Evolutionary conservation across 2,888 invertebrate genomes (phyloP).

Genomic region (Nomada goodeniana): DNA sequence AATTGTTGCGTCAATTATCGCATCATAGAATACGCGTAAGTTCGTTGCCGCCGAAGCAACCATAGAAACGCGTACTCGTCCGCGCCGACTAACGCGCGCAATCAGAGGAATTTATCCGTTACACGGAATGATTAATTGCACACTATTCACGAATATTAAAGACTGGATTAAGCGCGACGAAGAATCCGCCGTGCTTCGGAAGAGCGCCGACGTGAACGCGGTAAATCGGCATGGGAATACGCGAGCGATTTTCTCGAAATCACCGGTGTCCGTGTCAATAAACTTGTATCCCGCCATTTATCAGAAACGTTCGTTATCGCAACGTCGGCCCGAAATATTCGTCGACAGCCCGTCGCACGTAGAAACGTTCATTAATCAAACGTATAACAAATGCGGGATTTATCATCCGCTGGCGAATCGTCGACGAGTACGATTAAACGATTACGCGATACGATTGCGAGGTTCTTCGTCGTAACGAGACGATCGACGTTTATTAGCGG

Average conservation of each 20-base stretch:
- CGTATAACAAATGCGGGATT: background rate
- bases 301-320: slow-evolving; percentile 18
- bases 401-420: slow-evolving; percentile 4
- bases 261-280: background rate
- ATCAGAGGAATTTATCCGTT: slow-evolving; percentile 61
- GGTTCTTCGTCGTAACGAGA: background rate
- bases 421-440: slow-evolving; percentile 20
- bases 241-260: slow-evolving; percentile 23
- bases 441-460: background rate
- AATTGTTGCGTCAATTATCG: slow-evolving; percentile 32
- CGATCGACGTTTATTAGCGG: slow-evolving; percentile 13
- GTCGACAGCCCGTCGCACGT: background rate
- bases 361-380: slow-evolving; percentile 17
- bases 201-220: background rate
- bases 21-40: slow-evolving; percentile 8
- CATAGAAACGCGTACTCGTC: slow-evolving; percentile 11
- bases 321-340: slow-evolving; percentile 7
- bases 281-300: slow-evolving; percentile 6
- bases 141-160: slow-evolving; percentile 41
- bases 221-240: background rate
- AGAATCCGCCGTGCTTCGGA: slow-evolving; percentile 15
- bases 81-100: slow-evolving; percentile 29
- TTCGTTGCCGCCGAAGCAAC: background rate
- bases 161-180: slow-evolving; percentile 34
- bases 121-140: slow-evolving; percentile 60